Percentiles rank a stretch among this genome's conserved stretches.
These are phyloP conservation scores for Pinna nobilis DNA, from an alignment of 1,140 invertebrate species.

Conservation along the genomic window DNA sequence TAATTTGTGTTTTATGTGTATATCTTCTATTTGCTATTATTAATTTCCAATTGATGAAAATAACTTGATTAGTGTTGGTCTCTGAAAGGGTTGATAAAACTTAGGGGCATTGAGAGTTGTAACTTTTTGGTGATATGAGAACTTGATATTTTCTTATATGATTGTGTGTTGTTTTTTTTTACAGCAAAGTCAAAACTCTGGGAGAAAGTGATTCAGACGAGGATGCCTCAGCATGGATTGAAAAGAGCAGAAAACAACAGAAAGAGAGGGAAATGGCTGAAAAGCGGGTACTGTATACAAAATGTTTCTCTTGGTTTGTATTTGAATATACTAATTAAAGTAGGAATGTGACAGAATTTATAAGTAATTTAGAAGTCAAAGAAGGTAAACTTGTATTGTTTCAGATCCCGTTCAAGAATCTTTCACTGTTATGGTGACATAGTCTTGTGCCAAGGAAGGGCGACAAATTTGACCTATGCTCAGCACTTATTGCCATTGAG, in stretches of 20 bases:
- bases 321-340: background rate
- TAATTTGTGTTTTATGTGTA: background rate
- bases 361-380: no score
- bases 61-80: background rate
- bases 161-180: conserved; percentile 38
- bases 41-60: background rate
- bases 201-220: conserved; percentile 74
- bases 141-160: no score
- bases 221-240: conserved; percentile 82
- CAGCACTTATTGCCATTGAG: no score
- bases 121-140: no score
- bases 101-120: no score
- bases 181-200: conserved; percentile 78
- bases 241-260: conserved; percentile 84
- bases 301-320: background rate
- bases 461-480: no score
- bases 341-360: no score
- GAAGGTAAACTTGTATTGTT: no score
- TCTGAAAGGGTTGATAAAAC: background rate
- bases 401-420: no score
- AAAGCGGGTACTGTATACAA: conserved; percentile 81
- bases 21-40: background rate
- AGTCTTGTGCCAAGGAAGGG: no score
- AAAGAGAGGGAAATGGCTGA: conserved; percentile 91
- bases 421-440: no score